Evolutionary conservation across 2,113 vertebrate species (phyloP).

Genomic region (Capreolus pygargus): DNA sequence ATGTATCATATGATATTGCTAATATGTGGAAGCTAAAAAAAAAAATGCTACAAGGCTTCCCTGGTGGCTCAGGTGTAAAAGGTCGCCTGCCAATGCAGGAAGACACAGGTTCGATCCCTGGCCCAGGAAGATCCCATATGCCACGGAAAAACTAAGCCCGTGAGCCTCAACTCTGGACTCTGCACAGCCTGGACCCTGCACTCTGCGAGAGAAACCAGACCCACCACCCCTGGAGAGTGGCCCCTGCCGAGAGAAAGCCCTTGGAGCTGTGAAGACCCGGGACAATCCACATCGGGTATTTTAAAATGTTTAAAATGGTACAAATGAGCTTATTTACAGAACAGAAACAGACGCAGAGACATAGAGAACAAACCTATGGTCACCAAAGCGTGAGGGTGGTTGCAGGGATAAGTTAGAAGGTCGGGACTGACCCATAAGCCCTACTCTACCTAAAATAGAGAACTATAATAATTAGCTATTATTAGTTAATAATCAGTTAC

Average conservation of each 20-base stretch:
- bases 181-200: not conserved
- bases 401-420: not conserved
- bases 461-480: not conserved
- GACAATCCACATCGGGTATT: not conserved
- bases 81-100: not conserved
- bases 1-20: not conserved
- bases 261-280: accelerated
- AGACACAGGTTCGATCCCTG: accelerated
- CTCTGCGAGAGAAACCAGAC: not conserved
- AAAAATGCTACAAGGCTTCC: not conserved
- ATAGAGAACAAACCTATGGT: accelerated
- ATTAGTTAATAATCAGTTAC: not conserved
- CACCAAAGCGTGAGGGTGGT: not conserved
- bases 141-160: accelerated
- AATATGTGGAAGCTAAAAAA: not conserved
- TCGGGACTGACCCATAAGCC: accelerated
- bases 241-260: not conserved
- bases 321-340: not conserved
- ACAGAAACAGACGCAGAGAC: not conserved
- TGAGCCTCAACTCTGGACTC: not conserved
- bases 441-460: accelerated
- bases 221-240: not conserved
- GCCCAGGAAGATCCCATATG: not conserved
- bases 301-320: not conserved
- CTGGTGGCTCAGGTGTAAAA: accelerated